These are phyloP conservation scores for Diabrotica undecimpunctata DNA, from an alignment of 1,140 invertebrate species.

Conservation along the genomic window DNA sequence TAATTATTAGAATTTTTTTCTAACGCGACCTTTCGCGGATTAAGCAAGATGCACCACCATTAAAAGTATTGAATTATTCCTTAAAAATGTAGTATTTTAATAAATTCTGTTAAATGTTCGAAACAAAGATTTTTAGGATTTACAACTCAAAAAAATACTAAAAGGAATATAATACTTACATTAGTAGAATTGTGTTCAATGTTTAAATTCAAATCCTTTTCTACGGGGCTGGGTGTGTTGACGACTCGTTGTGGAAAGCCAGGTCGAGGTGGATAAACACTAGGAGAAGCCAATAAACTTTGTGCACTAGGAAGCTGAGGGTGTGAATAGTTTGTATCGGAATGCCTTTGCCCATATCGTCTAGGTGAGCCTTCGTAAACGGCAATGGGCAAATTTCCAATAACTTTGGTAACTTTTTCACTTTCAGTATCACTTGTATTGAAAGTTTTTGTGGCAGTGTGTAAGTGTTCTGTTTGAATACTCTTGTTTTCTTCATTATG, in stretches of 20 bases:
- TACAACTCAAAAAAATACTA: too few species aligned
- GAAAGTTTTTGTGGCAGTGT: slow-evolving; percentile 35
- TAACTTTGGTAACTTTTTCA: slow-evolving; percentile 70
- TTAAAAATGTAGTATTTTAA: too few species aligned
- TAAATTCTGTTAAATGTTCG: too few species aligned
- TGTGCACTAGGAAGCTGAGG: slow-evolving; percentile 55
- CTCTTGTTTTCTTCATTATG: slow-evolving; percentile 49
- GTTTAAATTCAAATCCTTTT: slow-evolving; percentile 39
- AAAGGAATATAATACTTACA: slow-evolving; percentile 33
- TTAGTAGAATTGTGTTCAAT: slow-evolving; percentile 41
- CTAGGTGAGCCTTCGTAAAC: slow-evolving; percentile 89
- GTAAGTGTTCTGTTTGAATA: slow-evolving; percentile 26
- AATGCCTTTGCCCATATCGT: slow-evolving; percentile 65
- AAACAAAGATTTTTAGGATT: too few species aligned
- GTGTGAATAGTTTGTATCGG: slow-evolving; percentile 44
- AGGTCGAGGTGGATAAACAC: slow-evolving; percentile 64
- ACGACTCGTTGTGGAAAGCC: slow-evolving; percentile 67
- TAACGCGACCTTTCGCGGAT: too few species aligned
- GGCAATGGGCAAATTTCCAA: slow-evolving; percentile 82
- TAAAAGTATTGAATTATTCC: too few species aligned
- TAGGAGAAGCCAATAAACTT: slow-evolving; percentile 60
- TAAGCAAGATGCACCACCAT: too few species aligned
- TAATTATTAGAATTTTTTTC: too few species aligned
- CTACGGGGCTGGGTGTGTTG: slow-evolving; percentile 47
- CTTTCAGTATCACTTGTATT: slow-evolving; percentile 47